A percentile compares a stretch with the other conserved stretches of the same genome.
phyloP scores from a whole-genome alignment of 2,888 invertebrate genomes.

The Cephalotes varians region DNA sequence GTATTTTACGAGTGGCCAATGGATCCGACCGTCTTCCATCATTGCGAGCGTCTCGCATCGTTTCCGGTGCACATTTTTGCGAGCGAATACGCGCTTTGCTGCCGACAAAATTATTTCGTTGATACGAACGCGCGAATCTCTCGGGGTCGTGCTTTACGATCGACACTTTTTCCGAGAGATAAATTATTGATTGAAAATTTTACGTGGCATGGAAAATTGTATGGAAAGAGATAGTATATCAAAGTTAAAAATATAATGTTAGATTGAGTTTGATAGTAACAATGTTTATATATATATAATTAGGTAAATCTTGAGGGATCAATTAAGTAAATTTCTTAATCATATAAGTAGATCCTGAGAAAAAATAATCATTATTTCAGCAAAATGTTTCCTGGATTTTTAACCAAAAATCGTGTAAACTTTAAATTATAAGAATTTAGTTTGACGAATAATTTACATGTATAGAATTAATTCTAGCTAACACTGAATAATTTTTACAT shows the following conservation, averaged over 20 bases:
- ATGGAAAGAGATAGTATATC: background rate
- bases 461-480: background rate
- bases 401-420: background rate
- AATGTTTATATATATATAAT: background rate
- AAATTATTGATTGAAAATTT: conserved; percentile 20
- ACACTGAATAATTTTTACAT: background rate
- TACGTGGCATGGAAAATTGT: background rate
- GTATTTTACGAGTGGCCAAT: conserved; percentile 57
- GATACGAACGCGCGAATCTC: background rate
- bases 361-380: background rate
- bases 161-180: background rate
- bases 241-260: background rate
- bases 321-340: background rate
- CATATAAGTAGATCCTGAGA: background rate
- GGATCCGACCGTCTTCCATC: conserved; percentile 18
- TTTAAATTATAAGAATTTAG: background rate
- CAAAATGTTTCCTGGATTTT: background rate
- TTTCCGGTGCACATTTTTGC: conserved; percentile 6
- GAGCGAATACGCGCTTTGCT: conserved; percentile 3
- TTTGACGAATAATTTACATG: background rate
- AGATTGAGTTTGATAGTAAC: background rate
- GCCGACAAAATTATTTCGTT: background rate
- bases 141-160: conserved; percentile 6
- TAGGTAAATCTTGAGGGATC: background rate
- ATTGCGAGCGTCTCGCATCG: conserved; percentile 37